Percentiles rank a stretch among this genome's conserved stretches.
Evolutionary conservation across 2,797 vertebrate species (phyloP).

Genomic region (Sebastes oblongus): DNA sequence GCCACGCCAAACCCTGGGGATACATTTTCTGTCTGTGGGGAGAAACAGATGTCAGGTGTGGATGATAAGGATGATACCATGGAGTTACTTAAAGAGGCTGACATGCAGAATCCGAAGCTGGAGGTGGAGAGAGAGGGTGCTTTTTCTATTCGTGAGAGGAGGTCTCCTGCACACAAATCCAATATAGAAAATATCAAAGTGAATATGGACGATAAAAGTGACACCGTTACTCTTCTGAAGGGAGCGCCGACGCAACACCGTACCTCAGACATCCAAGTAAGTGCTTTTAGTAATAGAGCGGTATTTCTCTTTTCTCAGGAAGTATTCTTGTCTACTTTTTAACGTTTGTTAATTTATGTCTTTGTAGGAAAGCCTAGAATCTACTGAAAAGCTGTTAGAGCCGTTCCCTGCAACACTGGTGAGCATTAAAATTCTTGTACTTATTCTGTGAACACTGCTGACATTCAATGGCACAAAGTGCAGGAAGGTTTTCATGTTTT

Average conservation of each 20-base stretch:
- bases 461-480: not conserved
- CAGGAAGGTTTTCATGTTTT: not conserved
- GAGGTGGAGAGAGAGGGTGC: not conserved
- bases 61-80: slow-evolving; percentile 75
- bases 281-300: not conserved
- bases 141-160: slow-evolving; percentile 15
- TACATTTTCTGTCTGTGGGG: slow-evolving; percentile 32
- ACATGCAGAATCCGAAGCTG: slow-evolving; percentile 28
- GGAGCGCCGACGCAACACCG: slow-evolving; percentile 16
- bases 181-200: not conserved
- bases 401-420: slow-evolving; percentile 72
- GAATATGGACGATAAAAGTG: slow-evolving; percentile 36
- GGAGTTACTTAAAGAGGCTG: slow-evolving; percentile 81
- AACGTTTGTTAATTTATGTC: slow-evolving; percentile 6
- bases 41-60: slow-evolving; percentile 43
- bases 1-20: slow-evolving; percentile 36
- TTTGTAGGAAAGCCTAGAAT: slow-evolving; percentile 81
- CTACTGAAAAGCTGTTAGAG: slow-evolving; percentile 84
- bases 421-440: slow-evolving; percentile 30
- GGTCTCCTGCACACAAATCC: slow-evolving; percentile 26
- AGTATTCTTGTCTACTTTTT: not conserved
- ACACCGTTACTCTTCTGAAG: slow-evolving; percentile 53
- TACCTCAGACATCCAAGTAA: slow-evolving; percentile 64
- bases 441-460: not conserved
- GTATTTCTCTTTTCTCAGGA: not conserved